These are phyloP conservation scores for Tinea trinotella DNA, from an alignment of 2,888 invertebrate species.

Conservation along the genomic window DNA sequence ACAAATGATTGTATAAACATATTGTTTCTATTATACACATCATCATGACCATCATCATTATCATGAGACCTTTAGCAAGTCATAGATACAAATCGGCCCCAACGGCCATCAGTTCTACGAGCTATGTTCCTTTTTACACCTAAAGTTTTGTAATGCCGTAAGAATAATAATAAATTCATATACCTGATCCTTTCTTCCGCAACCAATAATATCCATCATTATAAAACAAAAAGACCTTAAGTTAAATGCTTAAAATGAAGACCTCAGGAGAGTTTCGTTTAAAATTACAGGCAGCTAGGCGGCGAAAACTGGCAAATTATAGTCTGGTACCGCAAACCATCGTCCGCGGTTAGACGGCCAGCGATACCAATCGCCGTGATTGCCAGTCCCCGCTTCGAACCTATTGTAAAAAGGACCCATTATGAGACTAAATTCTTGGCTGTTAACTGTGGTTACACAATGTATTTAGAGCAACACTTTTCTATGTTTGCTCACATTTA, in stretches of 20 bases:
- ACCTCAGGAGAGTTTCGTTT: conserved; percentile 48
- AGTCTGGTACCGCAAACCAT: conserved; percentile 47
- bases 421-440: conserved; percentile 28
- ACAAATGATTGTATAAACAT: no score
- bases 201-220: conserved; percentile 39
- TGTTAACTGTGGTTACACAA: conserved; percentile 12
- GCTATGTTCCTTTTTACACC: no score
- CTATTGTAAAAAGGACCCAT: conserved; percentile 45
- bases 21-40: no score
- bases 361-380: conserved; percentile 50
- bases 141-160: neutral
- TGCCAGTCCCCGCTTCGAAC: conserved; percentile 32
- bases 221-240: conserved; percentile 29
- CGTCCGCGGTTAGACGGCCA: conserved; percentile 37
- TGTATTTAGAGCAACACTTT: conserved; percentile 10
- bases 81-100: no score
- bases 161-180: neutral
- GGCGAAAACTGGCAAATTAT: conserved; percentile 65
- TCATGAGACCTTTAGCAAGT: no score
- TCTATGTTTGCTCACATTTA: neutral
- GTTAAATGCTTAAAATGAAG: conserved; percentile 50
- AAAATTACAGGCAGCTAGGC: conserved; percentile 62
- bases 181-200: conserved; percentile 30
- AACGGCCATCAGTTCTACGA: no score
- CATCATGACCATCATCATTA: no score